Conservation (phyloP, 2,888 invertebrate genomes). For the Automeris io region DNA sequence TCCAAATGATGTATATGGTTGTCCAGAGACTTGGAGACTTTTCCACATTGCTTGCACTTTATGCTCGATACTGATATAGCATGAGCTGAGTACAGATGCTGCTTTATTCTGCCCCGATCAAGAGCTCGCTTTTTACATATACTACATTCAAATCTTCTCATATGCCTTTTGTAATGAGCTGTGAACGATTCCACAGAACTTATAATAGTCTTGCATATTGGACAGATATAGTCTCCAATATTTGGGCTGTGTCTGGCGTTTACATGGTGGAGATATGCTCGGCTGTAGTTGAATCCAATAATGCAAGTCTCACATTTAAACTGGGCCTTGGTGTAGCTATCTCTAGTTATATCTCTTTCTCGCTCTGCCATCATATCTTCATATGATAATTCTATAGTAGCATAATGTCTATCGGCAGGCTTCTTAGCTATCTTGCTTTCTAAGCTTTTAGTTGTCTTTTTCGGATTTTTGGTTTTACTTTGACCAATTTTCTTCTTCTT, state of each 20-base stretch:
- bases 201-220: slow-evolving; percentile 49
- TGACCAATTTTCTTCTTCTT: slow-evolving; percentile 11
- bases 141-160: slow-evolving; percentile 52
- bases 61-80: slow-evolving; percentile 3
- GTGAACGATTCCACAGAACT: slow-evolving; percentile 48
- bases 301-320: slow-evolving; percentile 44
- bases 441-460: slow-evolving; percentile 12
- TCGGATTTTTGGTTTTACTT: slow-evolving; percentile 9
- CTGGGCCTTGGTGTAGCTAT: slow-evolving; percentile 26
- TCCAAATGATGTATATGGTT: slow-evolving; percentile 52
- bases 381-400: slow-evolving; percentile 39
- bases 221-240: slow-evolving; percentile 50
- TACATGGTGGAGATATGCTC: slow-evolving; percentile 31
- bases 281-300: slow-evolving; percentile 33
- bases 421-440: slow-evolving; percentile 7
- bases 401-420: neutral
- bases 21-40: slow-evolving; percentile 31
- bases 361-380: slow-evolving; percentile 49
- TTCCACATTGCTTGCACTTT: slow-evolving; percentile 9
- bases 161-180: slow-evolving; percentile 54
- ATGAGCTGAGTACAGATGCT: slow-evolving; percentile 5
- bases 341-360: slow-evolving; percentile 24
- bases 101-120: slow-evolving; percentile 8
- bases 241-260: slow-evolving; percentile 32
- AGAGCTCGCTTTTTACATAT: slow-evolving; percentile 32